Evolutionary conservation across 2,888 invertebrate species (phyloP), one percentile per base, ranked within the genome.

Genomic region (Nemapogon koenigi): DNA sequence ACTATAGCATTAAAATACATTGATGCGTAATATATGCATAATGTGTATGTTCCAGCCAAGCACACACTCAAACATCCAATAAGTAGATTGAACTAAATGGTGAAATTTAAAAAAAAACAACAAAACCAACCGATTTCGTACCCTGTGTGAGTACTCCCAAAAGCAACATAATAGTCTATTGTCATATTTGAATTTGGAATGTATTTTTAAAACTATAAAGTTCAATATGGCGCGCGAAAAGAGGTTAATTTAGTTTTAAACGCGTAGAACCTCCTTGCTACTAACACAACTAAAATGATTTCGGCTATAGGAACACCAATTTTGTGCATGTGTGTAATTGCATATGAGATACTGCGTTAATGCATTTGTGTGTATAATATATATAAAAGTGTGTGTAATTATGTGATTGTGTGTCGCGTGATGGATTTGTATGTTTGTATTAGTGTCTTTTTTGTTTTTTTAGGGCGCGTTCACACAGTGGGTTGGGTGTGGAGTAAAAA

Each of bases 1-100:
- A 29, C 37, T 36, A 28, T 36, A 16, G 26, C 16, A 38, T 25
- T 1, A 16, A 38, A 16, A 31, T 32, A 22, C 16, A 15, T 17
- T 32, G 22, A 31, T 27, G 13, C 10, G 6, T 11, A 15, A 10
- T 13, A n/a, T 16, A 16, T 11, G 36, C 57, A 30, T 29, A 18
- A 14, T 29, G 31, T 57, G 58, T 52, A 59, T 63, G 62, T 43
- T 67, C 50, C 50, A 62, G 62, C 51, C 58, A 60, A 64, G 48
- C 73, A 75, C 78, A 76, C 78, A 57, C 28, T 45, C 49, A 46
- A 52, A 55, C 59, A 52, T 62, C 76, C 78, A 78, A 76, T 78
- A 78, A 78, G 76, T 78, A 78, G 76, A 76, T 76, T 75, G 75
- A 72, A 75, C 78, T 78, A 76, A 78, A 78, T 75, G 76, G 76